Base-by-base conservation (phyloP, 2,888 invertebrate species). In the Aproaerema taeniolella region DNA sequence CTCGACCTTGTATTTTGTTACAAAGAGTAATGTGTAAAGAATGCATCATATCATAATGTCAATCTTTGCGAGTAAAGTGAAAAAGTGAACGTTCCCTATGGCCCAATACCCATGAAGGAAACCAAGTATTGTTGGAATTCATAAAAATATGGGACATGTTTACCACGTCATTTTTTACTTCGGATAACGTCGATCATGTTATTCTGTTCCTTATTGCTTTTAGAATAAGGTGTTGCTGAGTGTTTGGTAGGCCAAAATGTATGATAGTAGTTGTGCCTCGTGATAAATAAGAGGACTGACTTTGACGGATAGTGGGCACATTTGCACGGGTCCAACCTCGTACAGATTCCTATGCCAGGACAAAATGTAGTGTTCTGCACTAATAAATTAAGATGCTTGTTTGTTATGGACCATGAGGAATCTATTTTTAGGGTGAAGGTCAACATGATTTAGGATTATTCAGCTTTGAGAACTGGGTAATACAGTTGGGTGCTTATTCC, bases 261-360 rank as follows among this genome's bases (percentile, higher is more conserved):
- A 45, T 46, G 49, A 42, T 50, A 45, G 24, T 39, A 47, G 53
- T 49, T 51, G 51, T 41, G 49, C 55, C 45, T 58, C 58, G 73
- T 79, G 78, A 81, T 80, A 78, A 80, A 82, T 80, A 75, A 70
- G 61, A 65, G 60, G 64, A 53, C 53, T 68, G 81, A 81, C 81
- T 53, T 72, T 80, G 82, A 82, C 61, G 60, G 73, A 82, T 81
- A 55, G 77, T 57, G 62, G 69, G 68, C 46, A 58, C 62, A 62
- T 65, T 61, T 61, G 52, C 55, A 47, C 47, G 51, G 54, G 50
- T 12, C 47, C 57, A 55, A 61, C 59, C 67, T 61, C 61, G 56
- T 66, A 65, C 66, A 62, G 65, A 73, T 72, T 70, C 67, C 66
- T 65, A 66, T n/a, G 60, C 58, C 53, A 55, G 55, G 54, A 58